A percentile compares a stretch with the other conserved stretches of the same genome.
Evolutionary conservation across 92 coral and sea anemone genomes (phyloP).

Genomic region (Blastomussa wellsi): DNA sequence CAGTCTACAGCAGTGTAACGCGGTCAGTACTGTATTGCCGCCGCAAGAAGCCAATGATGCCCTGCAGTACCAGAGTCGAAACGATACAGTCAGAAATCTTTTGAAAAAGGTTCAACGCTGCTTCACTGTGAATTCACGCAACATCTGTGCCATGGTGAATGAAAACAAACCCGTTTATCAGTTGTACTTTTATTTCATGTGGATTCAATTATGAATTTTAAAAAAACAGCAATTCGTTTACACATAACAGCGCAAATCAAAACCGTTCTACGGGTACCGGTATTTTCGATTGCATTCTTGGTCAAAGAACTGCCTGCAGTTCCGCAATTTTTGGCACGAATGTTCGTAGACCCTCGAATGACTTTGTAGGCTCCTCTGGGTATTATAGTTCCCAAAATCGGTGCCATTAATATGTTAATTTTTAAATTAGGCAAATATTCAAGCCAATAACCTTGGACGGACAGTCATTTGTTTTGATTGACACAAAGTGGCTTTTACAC

Average conservation of each 20-base stretch:
- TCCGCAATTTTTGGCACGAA: too few relatives aligned
- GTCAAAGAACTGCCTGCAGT: background rate
- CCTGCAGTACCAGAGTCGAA: too few relatives aligned
- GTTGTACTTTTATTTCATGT: background rate
- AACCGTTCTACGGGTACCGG: background rate
- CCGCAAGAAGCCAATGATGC: too few relatives aligned
- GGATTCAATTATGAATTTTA: background rate
- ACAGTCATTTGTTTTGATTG: background rate
- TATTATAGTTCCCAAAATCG: background rate
- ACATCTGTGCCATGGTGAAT: too few relatives aligned
- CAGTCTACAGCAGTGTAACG: too few relatives aligned
- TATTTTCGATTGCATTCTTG: background rate
- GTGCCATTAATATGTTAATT: slow-evolving; percentile 21
- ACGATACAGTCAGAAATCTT: too few relatives aligned
- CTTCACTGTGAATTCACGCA: too few relatives aligned
- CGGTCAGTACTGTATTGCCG: too few relatives aligned
- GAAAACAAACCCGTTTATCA: background rate
- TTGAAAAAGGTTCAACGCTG: too few relatives aligned
- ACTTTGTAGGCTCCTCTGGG: background rate
- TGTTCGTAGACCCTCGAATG: too few relatives aligned
- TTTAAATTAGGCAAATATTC: slow-evolving; percentile 7
- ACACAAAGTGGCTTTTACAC: background rate
- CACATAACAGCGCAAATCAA: background rate
- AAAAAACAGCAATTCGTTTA: background rate
- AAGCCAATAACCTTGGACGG: background rate